Evolutionary conservation across 1,140 invertebrate genomes (phyloP), one percentile per base, ranked within the genome.

Genomic region (Eriosoma lanigerum): DNA sequence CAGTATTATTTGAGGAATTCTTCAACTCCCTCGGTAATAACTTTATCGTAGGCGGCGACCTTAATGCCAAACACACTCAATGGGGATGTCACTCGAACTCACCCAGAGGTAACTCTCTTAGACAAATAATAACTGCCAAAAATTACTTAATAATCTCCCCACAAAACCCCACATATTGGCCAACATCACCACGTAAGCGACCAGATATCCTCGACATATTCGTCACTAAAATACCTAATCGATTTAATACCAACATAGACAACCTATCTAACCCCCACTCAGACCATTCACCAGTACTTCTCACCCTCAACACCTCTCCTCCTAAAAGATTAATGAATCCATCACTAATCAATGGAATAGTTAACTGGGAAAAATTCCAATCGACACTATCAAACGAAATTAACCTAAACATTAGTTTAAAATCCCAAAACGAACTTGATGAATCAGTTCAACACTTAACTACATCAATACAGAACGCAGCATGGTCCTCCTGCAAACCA

Each of bases 101-200:
- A 21, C 46, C 38, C 10, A 1, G 68, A 32, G 66, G 66, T 17
- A 66, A 38, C 26, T n/a, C 48, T 44, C 66, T 72, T 6, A 10
- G 29, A 46, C 10, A 54, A 44, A 38, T 54, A 13, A 32, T 32
- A 4, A 26, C 9, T 52, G 21, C n/a, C n/a, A 52, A 48, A 26
- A 62, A 66, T 44, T 58, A 21, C 44, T 4, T 13, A 48, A 26
- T 26, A 8, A 3, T 80, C 19, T 29, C 50, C 2, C 32, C 66
- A 10, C n/a, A n/a, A 70, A n/a, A 50, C 13, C 66, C 80, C 9
- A 81, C 50, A 46, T 54, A 81, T 46, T 81, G 64, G 50, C 80
- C 80, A 50, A 44, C 50, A 21, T n/a, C 10, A 13, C 21, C 50
- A 5, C 32, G 24, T 3, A 81, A 81, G 38, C n/a, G 54, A 19